Base-by-base conservation (phyloP, 1,140 invertebrate genomes). In the Trichoplusia ni region DNA sequence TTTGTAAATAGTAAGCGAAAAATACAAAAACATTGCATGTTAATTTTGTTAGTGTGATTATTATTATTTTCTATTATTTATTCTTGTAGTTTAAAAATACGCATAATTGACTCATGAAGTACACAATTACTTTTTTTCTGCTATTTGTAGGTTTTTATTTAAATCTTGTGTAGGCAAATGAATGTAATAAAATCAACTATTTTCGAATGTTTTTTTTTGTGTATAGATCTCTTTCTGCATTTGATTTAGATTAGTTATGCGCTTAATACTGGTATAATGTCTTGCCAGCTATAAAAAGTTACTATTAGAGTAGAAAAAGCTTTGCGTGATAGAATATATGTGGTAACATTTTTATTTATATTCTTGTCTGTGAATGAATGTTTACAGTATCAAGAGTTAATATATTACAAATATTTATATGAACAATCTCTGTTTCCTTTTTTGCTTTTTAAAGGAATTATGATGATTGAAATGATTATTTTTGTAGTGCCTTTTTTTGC, bases 141-240 rank as follows among this genome's bases (percentile, higher is more conserved):
- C 7, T 51, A 51, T 51, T 51, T 51, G 8, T 35, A 51, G 14
- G n/a, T 11, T 11, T 4, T 19, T 31, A 47, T 31, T 31, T 16
- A 9, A 49, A 13, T 29, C n/a, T n/a, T n/a, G n/a, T n/a, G n/a
- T n/a, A n/a, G n/a, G n/a, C n/a, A n/a, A n/a, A n/a, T n/a, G n/a
- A n/a, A n/a, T n/a, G n/a, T n/a, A n/a, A n/a, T n/a, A n/a, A n/a
- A n/a, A n/a, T n/a, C n/a, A n/a, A n/a, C n/a, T n/a, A n/a, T n/a
- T n/a, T n/a, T n/a, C n/a, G n/a, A 38, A 21, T 16, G 19, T 37
- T 54, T 38, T 54, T 21, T 23, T 53, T 54, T 18, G 8, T 47
- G 6, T 47, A 59, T 53, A 72, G 78, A 84, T 82, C 79, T 84
- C 81, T 81, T 35, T 67, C 62, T 78, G 81, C 81, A 81, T 82